Percentiles rank a stretch among this genome's conserved stretches.
These are phyloP conservation scores for Sceloporus tristichus DNA, from an alignment of 2,113 vertebrate species.

Conservation along the genomic window DNA sequence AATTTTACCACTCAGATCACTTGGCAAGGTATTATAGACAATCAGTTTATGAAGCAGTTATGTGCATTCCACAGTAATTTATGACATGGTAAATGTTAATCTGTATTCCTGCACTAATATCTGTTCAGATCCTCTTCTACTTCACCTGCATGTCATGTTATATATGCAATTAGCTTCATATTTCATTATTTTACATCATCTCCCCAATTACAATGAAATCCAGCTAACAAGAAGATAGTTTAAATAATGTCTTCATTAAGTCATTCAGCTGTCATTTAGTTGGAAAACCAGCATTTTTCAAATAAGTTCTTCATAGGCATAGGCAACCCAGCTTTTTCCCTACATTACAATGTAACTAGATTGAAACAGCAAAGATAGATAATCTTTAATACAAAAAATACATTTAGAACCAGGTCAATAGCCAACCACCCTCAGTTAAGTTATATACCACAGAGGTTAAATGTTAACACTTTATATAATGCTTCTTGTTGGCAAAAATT, in stretches of 20 bases:
- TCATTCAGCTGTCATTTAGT: conserved; percentile 11
- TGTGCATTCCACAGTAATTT: not conserved
- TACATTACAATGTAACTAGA: not conserved
- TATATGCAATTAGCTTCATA: conserved; percentile 67
- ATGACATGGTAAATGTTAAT: not conserved
- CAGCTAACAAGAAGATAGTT: conserved; percentile 49
- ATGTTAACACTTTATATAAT: conserved; percentile 64
- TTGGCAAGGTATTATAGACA: not conserved
- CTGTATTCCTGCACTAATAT: not conserved
- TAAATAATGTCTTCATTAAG: conserved; percentile 57
- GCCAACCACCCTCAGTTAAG: conserved; percentile 55
- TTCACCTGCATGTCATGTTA: conserved; percentile 57
- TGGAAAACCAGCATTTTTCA: conserved; percentile 47
- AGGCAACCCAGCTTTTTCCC: conserved; percentile 52
- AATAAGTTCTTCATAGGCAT: conserved; percentile 50
- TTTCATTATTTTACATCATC: conserved; percentile 56
- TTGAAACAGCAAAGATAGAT: conserved; percentile 38
- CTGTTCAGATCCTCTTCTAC: conserved; percentile 49
- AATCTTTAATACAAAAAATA: conserved; percentile 66
- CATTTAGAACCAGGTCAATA: conserved; percentile 67
- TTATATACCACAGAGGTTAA: conserved; percentile 62
- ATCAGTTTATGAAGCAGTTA: not conserved
- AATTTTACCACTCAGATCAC: not conserved
- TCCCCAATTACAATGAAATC: conserved; percentile 62
- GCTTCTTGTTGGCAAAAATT: conserved; percentile 55